Conservation (phyloP, 2,113 vertebrate species). For the Lasiurus cinereus region DNA sequence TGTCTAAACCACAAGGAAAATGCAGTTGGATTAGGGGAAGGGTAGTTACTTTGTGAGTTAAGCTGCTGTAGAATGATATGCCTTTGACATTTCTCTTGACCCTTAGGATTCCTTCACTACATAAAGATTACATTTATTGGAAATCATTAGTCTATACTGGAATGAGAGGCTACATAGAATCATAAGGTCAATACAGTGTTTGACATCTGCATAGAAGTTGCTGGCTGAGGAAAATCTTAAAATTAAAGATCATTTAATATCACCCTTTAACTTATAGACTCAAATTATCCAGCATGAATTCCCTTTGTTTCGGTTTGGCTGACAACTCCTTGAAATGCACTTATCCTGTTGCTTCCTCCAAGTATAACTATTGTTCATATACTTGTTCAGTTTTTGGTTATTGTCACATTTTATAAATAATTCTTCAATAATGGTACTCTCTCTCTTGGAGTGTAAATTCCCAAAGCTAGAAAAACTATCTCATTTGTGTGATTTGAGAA, state of each 20-base stretch:
- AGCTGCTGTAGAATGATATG: not conserved
- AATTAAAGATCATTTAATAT: not conserved
- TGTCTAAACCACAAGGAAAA: not conserved
- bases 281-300: not conserved
- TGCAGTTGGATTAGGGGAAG: not conserved
- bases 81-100: not conserved
- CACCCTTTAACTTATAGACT: slow-evolving; percentile 9
- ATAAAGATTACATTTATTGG: not conserved
- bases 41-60: not conserved
- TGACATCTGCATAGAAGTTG: not conserved
- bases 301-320: not conserved
- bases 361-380: not conserved
- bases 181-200: not conserved
- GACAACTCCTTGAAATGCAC: not conserved
- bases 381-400: not conserved
- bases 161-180: not conserved
- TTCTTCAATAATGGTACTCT: not conserved
- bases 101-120: not conserved
- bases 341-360: not conserved
- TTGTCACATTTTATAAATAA: slow-evolving; percentile 4
- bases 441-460: not conserved
- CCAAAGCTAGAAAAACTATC: not conserved
- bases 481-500: not conserved
- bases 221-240: slow-evolving; percentile 3
- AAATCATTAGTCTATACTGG: not conserved